Base-by-base conservation (phyloP, 2,113 vertebrate species). In the Pedionomus torquatus region DNA sequence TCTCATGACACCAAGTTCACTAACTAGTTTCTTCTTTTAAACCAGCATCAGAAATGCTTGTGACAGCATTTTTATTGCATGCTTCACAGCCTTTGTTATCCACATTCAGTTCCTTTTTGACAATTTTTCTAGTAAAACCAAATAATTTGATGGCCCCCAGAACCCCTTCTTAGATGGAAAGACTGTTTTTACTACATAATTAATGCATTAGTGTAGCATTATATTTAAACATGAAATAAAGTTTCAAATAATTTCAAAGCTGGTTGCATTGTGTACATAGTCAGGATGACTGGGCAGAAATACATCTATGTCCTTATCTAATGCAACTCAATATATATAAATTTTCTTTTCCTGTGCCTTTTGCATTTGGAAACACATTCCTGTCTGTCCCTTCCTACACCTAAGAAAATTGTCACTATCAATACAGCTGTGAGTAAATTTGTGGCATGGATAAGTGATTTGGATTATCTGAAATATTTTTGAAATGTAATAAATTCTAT, bases 381-480 rank as follows among this genome's bases (percentile, higher is more conserved):
- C n/a, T 70, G 9, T 70, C 20, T 63, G 3, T 79, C 15, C 30
- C 33, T 92, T 79, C 39, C 23, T 60, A 17, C 35, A 39, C n/a
- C 52, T 75, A 49, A 78, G 65, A 35, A 84, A 66, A 90, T 54
- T 48, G 26, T 82, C 60, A 49, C n/a, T 51, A 71, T 23, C 52
- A 82, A 58, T 10, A 26, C 18, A 82, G 51, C 70, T 71, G 46
- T 87, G 74, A 84, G 61, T 58, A 83, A 85, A 79, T 58, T 92
- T 41, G 41, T 85, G 74, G 51, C 75, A 51, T 68, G 31, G n/a
- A 31, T 13, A 75, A 66, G 19, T n/a, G 20, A 46, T 88, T 85
- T 60, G 57, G 79, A 31, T 85, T 79, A 79, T 55, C 48, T 85
- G 79, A 85, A 92, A 82, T 68, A 71, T 46, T 88, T 96, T 78